Evolutionary conservation across 92 coral and sea anemone species (phyloP), one percentile per base, ranked within the genome.

Genomic region (Phenganax subtilis): DNA sequence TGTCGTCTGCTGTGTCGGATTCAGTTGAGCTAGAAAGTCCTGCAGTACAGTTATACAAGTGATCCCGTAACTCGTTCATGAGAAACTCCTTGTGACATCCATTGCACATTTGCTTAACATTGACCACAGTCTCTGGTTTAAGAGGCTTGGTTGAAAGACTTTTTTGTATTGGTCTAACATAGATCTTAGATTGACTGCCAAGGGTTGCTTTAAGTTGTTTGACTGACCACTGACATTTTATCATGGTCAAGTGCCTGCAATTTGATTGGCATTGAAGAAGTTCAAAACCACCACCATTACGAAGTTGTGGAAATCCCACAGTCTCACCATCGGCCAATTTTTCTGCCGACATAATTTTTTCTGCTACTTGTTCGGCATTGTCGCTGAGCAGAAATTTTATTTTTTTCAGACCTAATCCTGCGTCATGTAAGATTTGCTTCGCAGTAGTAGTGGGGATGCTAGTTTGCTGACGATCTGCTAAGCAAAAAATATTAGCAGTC

Each of bases 271-370:
- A 80, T 78, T 80, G 88, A 85, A 87, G 65, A 82, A 87, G 74
- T 57, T 87, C 88, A 66, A 87, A 84, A 58, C 90, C 88, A 10
- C 90, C 88, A 62, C 90, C 86, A 25, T 80, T 62, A 29, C 77
- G 44, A 54, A 86, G 79, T 54, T 75, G 75, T 27, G 89, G 89
- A 70, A 82, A 86, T 57, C 89, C 83, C 53, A 66, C 73, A 55
- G 30, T 31, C 7, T 82, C 85, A 47, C 85, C 85, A 30, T 9
- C 70, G 59, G 71, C 69, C 44, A 56, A 77, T 47, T 79, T 85
- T 44, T 79, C 88, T 44, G 56, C 62, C 1, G 85, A 85, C 8
- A 85, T 55, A 56, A 76, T 29, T 60, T 69, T 67, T 17, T 58
- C 79, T 28, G 51, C 55, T 7, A 77, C 84, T 75, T 64, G 72